Base-by-base conservation (phyloP, 2,797 vertebrate genomes). In the Myotis findleyi region DNA sequence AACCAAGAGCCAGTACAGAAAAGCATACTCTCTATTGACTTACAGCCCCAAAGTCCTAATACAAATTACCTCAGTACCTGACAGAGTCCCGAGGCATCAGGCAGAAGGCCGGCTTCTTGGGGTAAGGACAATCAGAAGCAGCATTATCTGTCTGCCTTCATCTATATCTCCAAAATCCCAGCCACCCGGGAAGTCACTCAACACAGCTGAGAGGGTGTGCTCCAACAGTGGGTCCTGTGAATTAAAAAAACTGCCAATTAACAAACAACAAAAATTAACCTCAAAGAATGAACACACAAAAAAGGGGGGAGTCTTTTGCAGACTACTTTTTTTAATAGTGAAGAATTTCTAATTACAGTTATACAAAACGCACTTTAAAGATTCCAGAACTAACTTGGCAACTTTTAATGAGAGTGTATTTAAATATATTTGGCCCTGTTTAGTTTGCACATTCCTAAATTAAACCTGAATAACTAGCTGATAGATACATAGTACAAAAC, bases 391-490 rank as follows among this genome's bases (percentile, higher is more conserved):
- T 68, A 68, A 68, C 68, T 91, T 95, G 88, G 86, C 68, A 93
- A 91, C 68, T 89, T 92, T 84, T 69, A 75, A 87, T 25, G 57
- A 62, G 73, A 93, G 76, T 62, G n/a, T 85, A 96, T 96, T 96
- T 96, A 95, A 96, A 89, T 93, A 85, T 87, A 93, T 91, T 80
- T 92, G 82, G 84, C 87, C 33, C 9, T 94, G 87, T 97, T 97
- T 96, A 85, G 59, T 83, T 86, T 95, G 81, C 47, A 87, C 68
- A 53, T 93, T 86, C 89, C 93, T 93, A 97, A 97, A 95, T 95
- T 97, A 97, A 93, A 89, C 66, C 86, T 82, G 93, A 97, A 96
- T 94, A 96, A 96, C 92, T 95, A 93, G 72, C 80, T 91, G 81
- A 97, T 96, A 94, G 94, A 92, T 91, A 96, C 68, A 64, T 79